A percentile compares a stretch with the other conserved stretches of the same genome.
Evolutionary conservation across 2,888 invertebrate genomes (phyloP).

Genomic region (Acanthosepion esculentum): DNA sequence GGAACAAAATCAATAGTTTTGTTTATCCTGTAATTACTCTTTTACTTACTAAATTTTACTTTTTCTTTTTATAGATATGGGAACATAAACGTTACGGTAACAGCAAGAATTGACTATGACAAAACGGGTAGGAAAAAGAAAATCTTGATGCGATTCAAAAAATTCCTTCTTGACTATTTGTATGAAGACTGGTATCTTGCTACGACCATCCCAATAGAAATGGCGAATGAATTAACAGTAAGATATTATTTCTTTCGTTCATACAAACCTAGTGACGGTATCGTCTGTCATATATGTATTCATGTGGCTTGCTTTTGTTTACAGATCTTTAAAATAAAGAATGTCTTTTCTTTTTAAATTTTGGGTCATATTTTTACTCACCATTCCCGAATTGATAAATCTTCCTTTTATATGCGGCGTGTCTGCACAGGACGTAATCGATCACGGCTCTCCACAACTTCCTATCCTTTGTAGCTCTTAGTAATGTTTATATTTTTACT

Average conservation of each 20-base stretch:
- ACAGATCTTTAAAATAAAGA: background rate
- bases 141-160: constrained; percentile 65
- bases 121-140: constrained; percentile 49
- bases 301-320: background rate
- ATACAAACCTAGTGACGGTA: too few relatives aligned
- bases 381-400: too few relatives aligned
- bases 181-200: constrained; percentile 74
- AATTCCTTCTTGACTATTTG: constrained; percentile 71
- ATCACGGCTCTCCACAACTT: too few relatives aligned
- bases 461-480: too few relatives aligned
- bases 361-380: too few relatives aligned
- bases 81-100: constrained; percentile 61
- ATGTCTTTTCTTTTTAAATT: too few relatives aligned
- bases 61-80: constrained; percentile 60
- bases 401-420: too few relatives aligned
- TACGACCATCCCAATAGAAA: constrained; percentile 68
- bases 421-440: too few relatives aligned
- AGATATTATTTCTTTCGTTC: constrained; percentile 44
- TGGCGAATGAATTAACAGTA: constrained; percentile 72
- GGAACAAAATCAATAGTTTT: too few relatives aligned
- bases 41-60: too few relatives aligned
- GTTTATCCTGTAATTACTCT: too few relatives aligned
- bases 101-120: constrained; percentile 58
- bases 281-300: background rate
- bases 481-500: too few relatives aligned